Evolutionary conservation across 2,888 invertebrate genomes (phyloP).

Genomic region (Galerucella pusilla): DNA sequence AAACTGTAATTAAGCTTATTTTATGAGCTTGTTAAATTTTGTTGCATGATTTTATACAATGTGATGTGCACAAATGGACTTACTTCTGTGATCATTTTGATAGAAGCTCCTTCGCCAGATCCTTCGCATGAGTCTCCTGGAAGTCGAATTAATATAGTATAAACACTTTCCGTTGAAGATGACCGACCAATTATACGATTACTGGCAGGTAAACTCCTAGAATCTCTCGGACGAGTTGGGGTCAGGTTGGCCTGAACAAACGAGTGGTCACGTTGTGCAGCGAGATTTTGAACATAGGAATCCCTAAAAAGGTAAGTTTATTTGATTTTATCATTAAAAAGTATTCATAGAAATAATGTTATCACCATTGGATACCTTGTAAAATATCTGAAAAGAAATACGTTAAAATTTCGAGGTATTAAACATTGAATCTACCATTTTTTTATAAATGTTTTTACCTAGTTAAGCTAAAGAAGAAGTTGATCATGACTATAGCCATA

Average conservation of each 20-base stretch:
- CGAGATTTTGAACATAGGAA: constrained; percentile 69
- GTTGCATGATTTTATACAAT: neutral
- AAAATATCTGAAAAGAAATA: too few species aligned
- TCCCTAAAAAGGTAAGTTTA: constrained; percentile 64
- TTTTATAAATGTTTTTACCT: too few species aligned
- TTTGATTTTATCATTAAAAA: too few species aligned
- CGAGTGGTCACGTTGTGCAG: constrained; percentile 37
- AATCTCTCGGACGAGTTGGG: constrained; percentile 68
- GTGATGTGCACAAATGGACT: constrained; percentile 16
- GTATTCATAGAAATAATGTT: too few species aligned
- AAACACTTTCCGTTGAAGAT: constrained; percentile 81
- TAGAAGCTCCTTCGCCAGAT: constrained; percentile 73
- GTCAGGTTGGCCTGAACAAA: constrained; percentile 60
- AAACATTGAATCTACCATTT: too few species aligned
- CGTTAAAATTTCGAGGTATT: too few species aligned
- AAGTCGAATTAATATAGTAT: constrained; percentile 91
- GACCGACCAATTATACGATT: constrained; percentile 69
- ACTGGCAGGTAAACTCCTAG: constrained; percentile 72
- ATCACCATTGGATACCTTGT: too few species aligned
- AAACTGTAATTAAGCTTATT: neutral
- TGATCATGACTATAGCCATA: too few species aligned
- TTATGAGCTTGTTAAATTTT: too few species aligned
- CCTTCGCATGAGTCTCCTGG: constrained; percentile 69
- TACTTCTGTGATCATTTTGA: constrained; percentile 83
- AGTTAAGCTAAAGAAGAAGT: too few species aligned